Percentiles rank a stretch among this genome's conserved stretches.
Evolutionary conservation across 2,797 vertebrate species (phyloP).

Genomic region (Leontopithecus rosalia): DNA sequence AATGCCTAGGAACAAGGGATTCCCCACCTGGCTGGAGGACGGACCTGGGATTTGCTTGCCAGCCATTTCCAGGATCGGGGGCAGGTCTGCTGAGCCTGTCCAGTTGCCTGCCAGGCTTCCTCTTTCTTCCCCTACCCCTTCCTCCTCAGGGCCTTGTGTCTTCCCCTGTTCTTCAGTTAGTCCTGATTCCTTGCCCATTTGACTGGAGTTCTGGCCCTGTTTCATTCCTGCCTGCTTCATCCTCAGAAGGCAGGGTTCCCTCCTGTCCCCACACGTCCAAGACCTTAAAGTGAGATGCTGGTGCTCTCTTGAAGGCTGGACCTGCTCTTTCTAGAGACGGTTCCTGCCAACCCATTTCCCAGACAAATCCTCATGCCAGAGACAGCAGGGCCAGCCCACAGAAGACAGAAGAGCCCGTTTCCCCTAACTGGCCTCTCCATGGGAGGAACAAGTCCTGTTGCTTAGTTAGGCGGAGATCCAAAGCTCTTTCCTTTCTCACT

Average conservation of each 20-base stretch:
- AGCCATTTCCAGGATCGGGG: background rate
- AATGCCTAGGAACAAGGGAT: fast-evolving
- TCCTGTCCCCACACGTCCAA: too few relatives aligned
- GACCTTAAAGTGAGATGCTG: background rate
- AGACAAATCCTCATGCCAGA: background rate
- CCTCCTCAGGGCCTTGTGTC: background rate
- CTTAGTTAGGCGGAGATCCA: background rate
- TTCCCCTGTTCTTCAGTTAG: background rate
- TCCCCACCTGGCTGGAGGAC: background rate
- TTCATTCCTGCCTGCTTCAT: background rate
- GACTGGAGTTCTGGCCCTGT: background rate
- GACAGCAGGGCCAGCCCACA: fast-evolving
- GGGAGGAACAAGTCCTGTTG: background rate
- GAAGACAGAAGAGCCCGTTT: fast-evolving
- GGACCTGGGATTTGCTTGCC: background rate
- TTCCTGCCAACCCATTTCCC: background rate
- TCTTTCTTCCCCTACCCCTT: background rate
- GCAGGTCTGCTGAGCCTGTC: fast-evolving
- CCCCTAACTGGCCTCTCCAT: background rate
- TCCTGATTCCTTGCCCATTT: too few relatives aligned
- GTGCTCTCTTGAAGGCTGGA: background rate
- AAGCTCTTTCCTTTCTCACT: background rate
- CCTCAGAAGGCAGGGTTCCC: background rate
- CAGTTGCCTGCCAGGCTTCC: background rate
- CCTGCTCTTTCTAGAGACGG: background rate